Conservation (phyloP, 2,113 vertebrate species). For the Rhombomys opimus region DNA sequence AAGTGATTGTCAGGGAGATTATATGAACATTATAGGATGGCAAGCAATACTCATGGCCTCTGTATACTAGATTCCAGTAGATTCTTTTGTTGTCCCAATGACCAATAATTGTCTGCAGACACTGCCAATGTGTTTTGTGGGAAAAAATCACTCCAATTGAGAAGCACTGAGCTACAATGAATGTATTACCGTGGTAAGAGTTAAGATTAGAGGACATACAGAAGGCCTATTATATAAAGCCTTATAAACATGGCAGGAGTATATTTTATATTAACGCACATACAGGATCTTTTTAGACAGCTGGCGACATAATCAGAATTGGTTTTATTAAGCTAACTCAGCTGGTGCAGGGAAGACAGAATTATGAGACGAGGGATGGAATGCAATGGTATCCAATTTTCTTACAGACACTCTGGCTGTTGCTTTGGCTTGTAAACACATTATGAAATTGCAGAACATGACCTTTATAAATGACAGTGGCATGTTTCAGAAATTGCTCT, state of each 20-base stretch:
- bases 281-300: background rate
- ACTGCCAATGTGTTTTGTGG: background rate
- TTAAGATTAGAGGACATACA: background rate
- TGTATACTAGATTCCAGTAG: background rate
- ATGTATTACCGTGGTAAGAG: background rate
- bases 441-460: constrained; percentile 44
- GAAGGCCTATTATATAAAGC: background rate
- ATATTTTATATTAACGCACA: background rate
- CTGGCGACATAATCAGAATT: background rate
- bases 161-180: background rate
- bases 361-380: background rate
- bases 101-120: background rate
- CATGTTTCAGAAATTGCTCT: constrained; percentile 10
- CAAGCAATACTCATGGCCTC: background rate
- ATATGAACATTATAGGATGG: background rate
- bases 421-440: constrained; percentile 22
- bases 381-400: background rate
- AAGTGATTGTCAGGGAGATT: background rate
- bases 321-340: background rate
- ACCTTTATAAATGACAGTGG: background rate
- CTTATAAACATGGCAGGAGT: background rate
- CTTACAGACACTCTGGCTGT: background rate
- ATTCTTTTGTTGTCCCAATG: background rate
- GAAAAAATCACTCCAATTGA: background rate
- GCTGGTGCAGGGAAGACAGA: background rate